Percentiles rank a stretch among this genome's conserved stretches.
phyloP scores from a whole-genome alignment of 2,113 vertebrate genomes.

The Aptenodytes patagonicus region DNA sequence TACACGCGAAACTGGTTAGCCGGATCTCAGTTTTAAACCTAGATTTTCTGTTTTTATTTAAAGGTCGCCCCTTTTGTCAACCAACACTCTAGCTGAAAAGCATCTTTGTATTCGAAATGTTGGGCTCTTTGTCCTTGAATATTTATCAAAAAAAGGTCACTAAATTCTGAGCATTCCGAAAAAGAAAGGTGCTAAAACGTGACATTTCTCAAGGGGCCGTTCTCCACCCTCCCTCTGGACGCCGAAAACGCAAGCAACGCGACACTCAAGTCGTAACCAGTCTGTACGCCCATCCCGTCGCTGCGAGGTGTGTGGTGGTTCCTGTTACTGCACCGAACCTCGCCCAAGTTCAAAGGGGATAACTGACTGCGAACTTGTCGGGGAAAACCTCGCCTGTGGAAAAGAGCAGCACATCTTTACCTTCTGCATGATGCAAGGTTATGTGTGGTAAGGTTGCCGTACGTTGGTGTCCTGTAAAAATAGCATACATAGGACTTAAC shows the following conservation, averaged over 20 bases:
- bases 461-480: not conserved
- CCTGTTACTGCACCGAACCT: not conserved
- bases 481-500: not conserved
- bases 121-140: not conserved
- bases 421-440: not conserved
- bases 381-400: not conserved
- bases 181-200: not conserved
- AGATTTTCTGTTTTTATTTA: not conserved
- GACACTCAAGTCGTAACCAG: accelerated
- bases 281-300: accelerated
- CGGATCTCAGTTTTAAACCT: not conserved
- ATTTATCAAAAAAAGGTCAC: not conserved
- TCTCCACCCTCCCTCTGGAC: not conserved
- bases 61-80: not conserved
- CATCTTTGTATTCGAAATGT: not conserved
- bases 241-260: not conserved
- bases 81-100: not conserved
- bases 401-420: not conserved
- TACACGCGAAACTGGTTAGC: not conserved
- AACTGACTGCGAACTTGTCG: not conserved
- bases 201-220: accelerated
- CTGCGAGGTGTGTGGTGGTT: not conserved
- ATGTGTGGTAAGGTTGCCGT: not conserved
- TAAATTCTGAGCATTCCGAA: not conserved
- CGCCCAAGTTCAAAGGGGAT: not conserved